Conservation (phyloP, 2,797 vertebrate genomes). For the Cygnus olor region DNA sequence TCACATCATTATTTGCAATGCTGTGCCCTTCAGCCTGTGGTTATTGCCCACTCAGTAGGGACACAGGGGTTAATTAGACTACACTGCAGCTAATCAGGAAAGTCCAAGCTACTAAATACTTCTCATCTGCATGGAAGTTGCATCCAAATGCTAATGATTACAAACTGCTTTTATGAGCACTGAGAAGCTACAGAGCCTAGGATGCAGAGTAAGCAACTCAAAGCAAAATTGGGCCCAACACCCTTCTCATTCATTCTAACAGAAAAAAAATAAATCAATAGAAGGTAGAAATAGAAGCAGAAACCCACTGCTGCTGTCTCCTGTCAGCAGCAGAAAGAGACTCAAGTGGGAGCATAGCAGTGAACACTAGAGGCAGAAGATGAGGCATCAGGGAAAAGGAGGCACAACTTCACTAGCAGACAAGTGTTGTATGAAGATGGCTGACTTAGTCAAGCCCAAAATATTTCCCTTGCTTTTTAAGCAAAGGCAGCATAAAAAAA, state of each 20-base stretch:
- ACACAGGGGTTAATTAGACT: neutral
- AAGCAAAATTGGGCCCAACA: neutral
- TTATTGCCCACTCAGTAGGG: neutral
- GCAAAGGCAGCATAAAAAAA: neutral
- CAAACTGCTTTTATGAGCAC: neutral
- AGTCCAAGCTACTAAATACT: neutral
- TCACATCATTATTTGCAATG: neutral
- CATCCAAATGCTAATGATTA: neutral
- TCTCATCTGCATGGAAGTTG: neutral
- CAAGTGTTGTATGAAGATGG: neutral
- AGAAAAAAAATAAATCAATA: neutral
- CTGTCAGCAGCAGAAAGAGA: neutral
- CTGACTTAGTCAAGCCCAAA: neutral
- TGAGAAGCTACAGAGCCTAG: neutral
- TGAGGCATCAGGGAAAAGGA: neutral
- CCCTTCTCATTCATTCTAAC: neutral
- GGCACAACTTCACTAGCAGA: neutral
- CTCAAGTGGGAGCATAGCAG: neutral
- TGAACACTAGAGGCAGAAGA: neutral
- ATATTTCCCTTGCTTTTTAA: neutral
- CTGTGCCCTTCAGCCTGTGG: neutral
- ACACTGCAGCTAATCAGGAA: neutral
- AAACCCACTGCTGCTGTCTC: neutral
- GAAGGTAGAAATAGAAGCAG: neutral
- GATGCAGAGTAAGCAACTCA: neutral